Evolutionary conservation across 2,888 invertebrate genomes (phyloP), one percentile per base, ranked within the genome.

Genomic region (Ophioninae sp.): DNA sequence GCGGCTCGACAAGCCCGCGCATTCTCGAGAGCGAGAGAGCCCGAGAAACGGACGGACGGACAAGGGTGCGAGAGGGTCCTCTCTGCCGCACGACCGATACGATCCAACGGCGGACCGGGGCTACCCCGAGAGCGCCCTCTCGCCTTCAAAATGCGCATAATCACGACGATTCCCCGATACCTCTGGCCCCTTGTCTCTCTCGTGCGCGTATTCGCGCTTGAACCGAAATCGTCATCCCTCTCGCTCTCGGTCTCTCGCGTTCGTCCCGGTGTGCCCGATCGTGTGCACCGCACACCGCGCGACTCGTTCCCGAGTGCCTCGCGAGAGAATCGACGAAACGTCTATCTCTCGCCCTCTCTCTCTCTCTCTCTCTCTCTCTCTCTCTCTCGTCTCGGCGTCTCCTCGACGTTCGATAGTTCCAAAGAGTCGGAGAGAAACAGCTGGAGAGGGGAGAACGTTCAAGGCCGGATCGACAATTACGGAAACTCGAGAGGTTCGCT

Each of bases 1-100:
- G 61, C 76, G 74, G 84, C 82, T 85, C 84, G 84, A 80, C 82
- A 85, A 85, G 82, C 84, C 80, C 84, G 82, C 77, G 73, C 82
- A 85, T 82, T 82, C 80, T 79, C 78, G 77, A 82, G 76, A 41
- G 67, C 39, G 73, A 79, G 30, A 39, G 68, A 80, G 51, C 17
- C 37, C 41, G 37, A 69, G 68, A 51, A 23, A 51, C 6, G 13
- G 61, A 73, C 17, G 44, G 71, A 68, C 69, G 64, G 74, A 64
- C 51, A 23, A 61, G 59, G 69, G 72, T 64, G 82, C 63, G 77
- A 79, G n/a, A n/a, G n/a, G 78, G 58, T 68, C 39, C 79, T 56
- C 72, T 65, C 59, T 41, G 64, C 59, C 69, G 37, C 64, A 30
- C n/a, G 59, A 79, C 83, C 74, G 83, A 83, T 83, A 83, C 78